Base-by-base conservation (phyloP, 1,140 invertebrate species). In the Dermatophagoides farinae region DNA sequence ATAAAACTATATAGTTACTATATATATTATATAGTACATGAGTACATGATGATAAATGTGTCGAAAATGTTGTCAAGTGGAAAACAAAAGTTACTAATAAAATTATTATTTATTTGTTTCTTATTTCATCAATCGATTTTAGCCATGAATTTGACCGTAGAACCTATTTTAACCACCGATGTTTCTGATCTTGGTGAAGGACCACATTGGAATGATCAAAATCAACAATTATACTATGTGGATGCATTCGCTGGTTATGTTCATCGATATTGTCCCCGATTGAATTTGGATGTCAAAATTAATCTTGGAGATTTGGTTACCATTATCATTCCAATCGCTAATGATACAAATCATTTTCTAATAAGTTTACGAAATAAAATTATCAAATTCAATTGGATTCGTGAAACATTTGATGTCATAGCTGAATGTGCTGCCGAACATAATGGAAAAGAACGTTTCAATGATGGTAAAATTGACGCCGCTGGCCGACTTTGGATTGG, bases 381-480 rank as follows among this genome's bases (percentile, higher is more conserved):
- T n/a, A 20, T 57, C 2, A 43, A 44, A 2, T 25, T 43, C 18
- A 18, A 57, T 44, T 43, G 38, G 38, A 23, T 11, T 22, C 43
- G 14, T 9, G 16, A 44, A 11, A 57, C 37, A 22, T 23, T 40
- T 40, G 20, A 38, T 38, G 46, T 60, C 1, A n/a, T 60, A 1
- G 58, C 58, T n/a, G 43, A 47, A 25, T n/a, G 47, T 16, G 43
- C 58, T 37, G 8, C 12, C 16, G 41, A 47, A 50, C 14, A 16
- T 12, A 18, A 39, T 20, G 58, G 58, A 1, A 60, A 60, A 50
- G 58, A 60, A 52, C 16, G 85, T 66, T 80, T 86, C 64, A 92
- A 92, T 67, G 88, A 91, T 71, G 88, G 81, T n/a, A 93, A 92
- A 73, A 82, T 82, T 61, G 88, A 93, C 70, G 77, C 79, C 0